These are phyloP conservation scores for Brachypteracias leptosomus DNA, from an alignment of 2,113 vertebrate species.

Conservation along the genomic window DNA sequence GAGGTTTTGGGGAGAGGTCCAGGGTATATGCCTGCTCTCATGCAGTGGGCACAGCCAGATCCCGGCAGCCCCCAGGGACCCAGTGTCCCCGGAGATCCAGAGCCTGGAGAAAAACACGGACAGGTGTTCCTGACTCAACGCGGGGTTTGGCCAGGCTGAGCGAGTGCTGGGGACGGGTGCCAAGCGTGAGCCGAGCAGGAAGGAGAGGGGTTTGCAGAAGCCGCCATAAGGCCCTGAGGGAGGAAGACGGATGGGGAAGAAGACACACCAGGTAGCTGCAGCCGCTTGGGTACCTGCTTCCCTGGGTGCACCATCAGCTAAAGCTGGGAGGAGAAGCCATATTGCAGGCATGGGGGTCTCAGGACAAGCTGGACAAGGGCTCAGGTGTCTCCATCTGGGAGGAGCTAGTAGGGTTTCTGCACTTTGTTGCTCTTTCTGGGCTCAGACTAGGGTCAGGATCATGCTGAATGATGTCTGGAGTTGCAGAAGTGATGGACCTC, in stretches of 20 bases:
- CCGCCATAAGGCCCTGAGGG: neutral
- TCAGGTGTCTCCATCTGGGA: neutral
- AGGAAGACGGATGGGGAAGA: neutral
- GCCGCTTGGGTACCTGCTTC: rapidly evolving
- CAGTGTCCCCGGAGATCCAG: neutral
- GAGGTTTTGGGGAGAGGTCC: neutral
- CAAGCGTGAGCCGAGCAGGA: conserved; percentile 25
- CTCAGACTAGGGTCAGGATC: neutral
- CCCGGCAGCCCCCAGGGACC: neutral
- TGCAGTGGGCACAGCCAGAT: neutral
- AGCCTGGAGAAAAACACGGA: conserved; percentile 48
- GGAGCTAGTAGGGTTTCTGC: neutral
- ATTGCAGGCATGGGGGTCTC: neutral
- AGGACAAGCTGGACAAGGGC: neutral
- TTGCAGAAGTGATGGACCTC: neutral
- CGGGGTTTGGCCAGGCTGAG: conserved; percentile 32
- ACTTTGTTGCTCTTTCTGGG: neutral
- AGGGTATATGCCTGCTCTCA: rapidly evolving
- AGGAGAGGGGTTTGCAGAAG: neutral
- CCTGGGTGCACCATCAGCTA: neutral
- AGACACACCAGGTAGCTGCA: neutral
- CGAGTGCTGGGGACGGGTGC: neutral
- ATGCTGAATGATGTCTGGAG: neutral
- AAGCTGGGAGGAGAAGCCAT: neutral
- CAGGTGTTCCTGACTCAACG: conserved; percentile 53